Conservation (phyloP, 2,797 vertebrate species). For the Gallirallus australis region DNA sequence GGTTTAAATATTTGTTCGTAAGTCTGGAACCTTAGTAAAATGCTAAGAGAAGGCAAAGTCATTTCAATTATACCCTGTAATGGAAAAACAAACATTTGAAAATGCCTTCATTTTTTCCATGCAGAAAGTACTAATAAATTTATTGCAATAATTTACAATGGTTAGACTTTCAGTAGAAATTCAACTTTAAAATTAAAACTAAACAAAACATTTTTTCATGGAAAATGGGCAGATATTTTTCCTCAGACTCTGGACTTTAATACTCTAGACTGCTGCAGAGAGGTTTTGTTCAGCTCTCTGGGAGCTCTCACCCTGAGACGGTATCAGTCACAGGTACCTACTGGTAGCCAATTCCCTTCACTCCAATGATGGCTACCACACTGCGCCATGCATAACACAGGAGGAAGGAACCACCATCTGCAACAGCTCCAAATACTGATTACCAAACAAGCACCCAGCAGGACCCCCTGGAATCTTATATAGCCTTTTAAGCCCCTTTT, state of each 20-base stretch:
- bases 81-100: background rate
- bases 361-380: background rate
- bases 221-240: background rate
- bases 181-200: background rate
- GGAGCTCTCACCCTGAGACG: background rate
- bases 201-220: background rate
- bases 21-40: background rate
- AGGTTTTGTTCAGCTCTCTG: background rate
- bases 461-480: background rate
- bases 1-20: background rate
- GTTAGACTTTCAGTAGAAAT: background rate
- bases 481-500: background rate
- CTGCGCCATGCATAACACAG: rapidly evolving
- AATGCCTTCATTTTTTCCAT: background rate
- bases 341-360: background rate
- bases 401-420: background rate
- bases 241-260: background rate
- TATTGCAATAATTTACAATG: background rate
- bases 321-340: rapidly evolving
- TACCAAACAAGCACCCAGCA: background rate
- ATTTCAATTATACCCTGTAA: background rate
- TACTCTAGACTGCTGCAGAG: background rate
- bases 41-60: background rate
- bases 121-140: background rate
- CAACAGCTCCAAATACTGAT: background rate